These are phyloP conservation scores for Pseudoips prasinana DNA, from an alignment of 2,888 invertebrate species.

Conservation along the genomic window DNA sequence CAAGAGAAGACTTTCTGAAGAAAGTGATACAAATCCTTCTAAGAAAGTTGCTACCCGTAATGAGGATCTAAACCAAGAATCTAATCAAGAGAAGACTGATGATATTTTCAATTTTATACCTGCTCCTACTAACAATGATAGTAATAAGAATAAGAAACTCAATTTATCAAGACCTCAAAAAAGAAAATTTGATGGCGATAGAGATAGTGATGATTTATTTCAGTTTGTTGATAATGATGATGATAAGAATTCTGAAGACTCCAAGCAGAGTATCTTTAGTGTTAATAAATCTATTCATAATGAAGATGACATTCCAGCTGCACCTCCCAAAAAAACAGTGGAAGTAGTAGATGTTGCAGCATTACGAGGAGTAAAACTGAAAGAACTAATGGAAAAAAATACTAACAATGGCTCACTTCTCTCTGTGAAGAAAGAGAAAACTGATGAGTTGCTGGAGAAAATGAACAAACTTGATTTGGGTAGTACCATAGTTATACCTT, in stretches of 20 bases:
- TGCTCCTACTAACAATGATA: constrained; percentile 26
- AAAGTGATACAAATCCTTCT: constrained; percentile 39
- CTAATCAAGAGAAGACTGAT: constrained; percentile 25
- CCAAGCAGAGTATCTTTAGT: constrained; percentile 37
- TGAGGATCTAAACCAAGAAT: constrained; percentile 24
- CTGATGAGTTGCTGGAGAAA: constrained; percentile 55
- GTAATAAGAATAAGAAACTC: constrained; percentile 46
- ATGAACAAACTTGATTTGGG: constrained; percentile 62
- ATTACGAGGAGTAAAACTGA: constrained; percentile 61
- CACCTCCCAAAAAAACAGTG: constrained; percentile 11
- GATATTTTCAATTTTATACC: constrained; percentile 63
- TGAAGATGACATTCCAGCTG: constrained; percentile 21
- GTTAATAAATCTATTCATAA: constrained; percentile 19
- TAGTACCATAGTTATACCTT: constrained; percentile 55
- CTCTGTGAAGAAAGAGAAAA: constrained; percentile 51
- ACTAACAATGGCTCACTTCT: constrained; percentile 19
- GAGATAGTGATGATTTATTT: constrained; percentile 63
- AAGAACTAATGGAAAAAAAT: constrained; percentile 56
- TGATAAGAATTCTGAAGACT: constrained; percentile 25
- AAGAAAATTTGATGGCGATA: constrained; percentile 49
- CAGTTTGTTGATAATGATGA: constrained; percentile 58
- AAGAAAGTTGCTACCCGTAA: constrained; percentile 55
- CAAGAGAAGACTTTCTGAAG: constrained; percentile 48
- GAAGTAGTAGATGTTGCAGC: constrained; percentile 46
- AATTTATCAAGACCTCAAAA: constrained; percentile 60